Percentiles rank a stretch among this genome's conserved stretches.
phyloP scores from a whole-genome alignment of 2,113 vertebrate species.

The Coreoperca whiteheadi region DNA sequence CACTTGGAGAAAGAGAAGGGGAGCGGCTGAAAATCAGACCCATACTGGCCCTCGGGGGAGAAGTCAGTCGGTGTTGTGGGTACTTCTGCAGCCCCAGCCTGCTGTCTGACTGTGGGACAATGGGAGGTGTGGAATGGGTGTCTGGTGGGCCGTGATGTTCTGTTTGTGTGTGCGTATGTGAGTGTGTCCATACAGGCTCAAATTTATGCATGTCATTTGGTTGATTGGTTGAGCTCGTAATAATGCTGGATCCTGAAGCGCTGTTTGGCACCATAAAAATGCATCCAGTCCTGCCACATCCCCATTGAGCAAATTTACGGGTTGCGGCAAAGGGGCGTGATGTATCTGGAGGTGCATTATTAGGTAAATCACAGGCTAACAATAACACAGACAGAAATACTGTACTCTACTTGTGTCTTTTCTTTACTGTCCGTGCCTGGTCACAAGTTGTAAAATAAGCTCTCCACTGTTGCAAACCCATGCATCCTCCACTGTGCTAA shows the following conservation, averaged over 20 bases:
- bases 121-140: slow-evolving; percentile 53
- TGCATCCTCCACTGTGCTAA: not conserved
- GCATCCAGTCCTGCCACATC: slow-evolving; percentile 7
- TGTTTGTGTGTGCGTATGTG: slow-evolving; percentile 11
- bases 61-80: slow-evolving; percentile 62
- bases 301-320: slow-evolving; percentile 31
- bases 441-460: not conserved
- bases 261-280: slow-evolving; percentile 24
- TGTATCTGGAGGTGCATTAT: slow-evolving; percentile 27
- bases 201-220: slow-evolving; percentile 60
- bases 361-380: slow-evolving; percentile 23
- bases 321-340: slow-evolving; percentile 16
- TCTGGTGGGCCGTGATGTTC: slow-evolving; percentile 34
- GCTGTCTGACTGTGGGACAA: slow-evolving; percentile 74
- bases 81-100: slow-evolving; percentile 57
- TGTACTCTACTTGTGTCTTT: not conserved
- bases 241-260: slow-evolving; percentile 46
- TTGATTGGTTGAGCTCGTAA: slow-evolving; percentile 70
- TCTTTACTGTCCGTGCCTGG: not conserved
- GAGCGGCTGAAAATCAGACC: slow-evolving; percentile 61
- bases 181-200: slow-evolving; percentile 7
- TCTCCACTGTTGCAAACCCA: not conserved
- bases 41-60: slow-evolving; percentile 63
- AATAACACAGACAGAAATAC: slow-evolving; percentile 16
- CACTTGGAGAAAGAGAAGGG: slow-evolving; percentile 36